Percentiles rank a stretch among this genome's conserved stretches.
Evolutionary conservation across 2,113 vertebrate species (phyloP).

Genomic region (Galeopterus variegatus): DNA sequence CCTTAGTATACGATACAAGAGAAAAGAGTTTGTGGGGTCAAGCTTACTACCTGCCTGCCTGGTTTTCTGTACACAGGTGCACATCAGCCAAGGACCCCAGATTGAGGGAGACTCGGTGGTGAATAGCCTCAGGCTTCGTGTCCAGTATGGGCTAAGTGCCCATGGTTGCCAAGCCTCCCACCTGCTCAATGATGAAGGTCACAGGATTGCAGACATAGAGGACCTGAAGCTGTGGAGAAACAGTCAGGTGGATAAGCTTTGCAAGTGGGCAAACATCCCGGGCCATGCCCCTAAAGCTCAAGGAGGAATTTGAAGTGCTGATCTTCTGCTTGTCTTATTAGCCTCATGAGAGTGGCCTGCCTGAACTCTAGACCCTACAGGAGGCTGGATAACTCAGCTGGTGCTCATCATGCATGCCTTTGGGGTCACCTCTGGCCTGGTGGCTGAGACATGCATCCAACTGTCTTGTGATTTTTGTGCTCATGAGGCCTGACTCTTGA

Average conservation of each 20-base stretch:
- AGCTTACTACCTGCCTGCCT: conserved; percentile 70
- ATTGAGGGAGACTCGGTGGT: conserved; percentile 95
- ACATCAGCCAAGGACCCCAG: conserved; percentile 96
- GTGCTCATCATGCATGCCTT: not conserved
- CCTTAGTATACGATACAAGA: not conserved
- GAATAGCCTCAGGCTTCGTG: conserved; percentile 94
- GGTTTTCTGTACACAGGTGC: conserved; percentile 93
- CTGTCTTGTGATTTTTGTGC: not conserved
- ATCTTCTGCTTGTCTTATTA: not conserved
- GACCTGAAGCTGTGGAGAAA: conserved; percentile 92
- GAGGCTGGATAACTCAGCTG: not conserved
- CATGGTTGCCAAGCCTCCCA: conserved; percentile 95
- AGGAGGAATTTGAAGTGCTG: not conserved
- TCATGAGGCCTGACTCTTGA: not conserved
- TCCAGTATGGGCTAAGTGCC: conserved; percentile 94
- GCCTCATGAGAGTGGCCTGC: not conserved
- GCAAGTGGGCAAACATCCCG: not conserved
- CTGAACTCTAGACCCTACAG: not conserved
- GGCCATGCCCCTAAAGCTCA: not conserved
- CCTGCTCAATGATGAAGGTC: conserved; percentile 97
- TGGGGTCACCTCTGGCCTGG: not conserved
- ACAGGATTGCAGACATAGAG: conserved; percentile 99
- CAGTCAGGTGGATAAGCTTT: not conserved
- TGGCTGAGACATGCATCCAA: not conserved
- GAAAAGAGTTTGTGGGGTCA: not conserved